Evolutionary conservation across 2,113 vertebrate species (phyloP), one percentile per base, ranked within the genome.

Genomic region (Xenopus borealis): DNA sequence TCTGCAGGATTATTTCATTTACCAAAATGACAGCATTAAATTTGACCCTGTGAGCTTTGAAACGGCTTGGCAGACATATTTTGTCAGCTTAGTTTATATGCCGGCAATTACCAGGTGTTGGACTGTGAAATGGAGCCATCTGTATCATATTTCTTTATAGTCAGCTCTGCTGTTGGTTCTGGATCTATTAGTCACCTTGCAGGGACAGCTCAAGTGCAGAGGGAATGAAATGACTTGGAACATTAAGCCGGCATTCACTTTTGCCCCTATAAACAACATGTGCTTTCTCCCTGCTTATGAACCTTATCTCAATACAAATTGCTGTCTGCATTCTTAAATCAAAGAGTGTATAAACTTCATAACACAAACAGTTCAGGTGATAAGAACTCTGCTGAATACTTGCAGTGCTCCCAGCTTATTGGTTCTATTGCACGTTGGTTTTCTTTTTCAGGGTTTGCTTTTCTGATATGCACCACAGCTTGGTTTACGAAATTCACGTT

Each of bases 371-470:
- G 71, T 59, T 74, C 30, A 30, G n/a, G 40, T 59, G 57, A 50
- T 66, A 46, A 59, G 62, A 74, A 57, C 64, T 65, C 52, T 59
- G 30, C 40, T 74, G 52, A 44, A 66, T 19, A 18, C 23, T 74
- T 66, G 45, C 62, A 66, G 58, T 66, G 45, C 19, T 53, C 40
- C 13, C 11, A 27, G 1, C 6, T 12, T 62, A 2, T 23, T 12
- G 9, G 23, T 23, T 3, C 3, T 33, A 33, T 33, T 7, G 3
- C 3, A 33, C 3, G 7, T 4, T 4, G 7, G 30, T n/a, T 7
- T 33, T 33, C 7, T 7, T 33, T 33, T 33, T 33, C 7, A 3
- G 30, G 1, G 2, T 40, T 40, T 9, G 33, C 1, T 7, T 40
- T 6, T 40, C 33, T 27, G 23, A 27, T 27, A 27, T 3, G 3